Percentiles rank a stretch among this genome's conserved stretches.
phyloP scores from a whole-genome alignment of 1,140 invertebrate genomes.

The Fopius arisanus region DNA sequence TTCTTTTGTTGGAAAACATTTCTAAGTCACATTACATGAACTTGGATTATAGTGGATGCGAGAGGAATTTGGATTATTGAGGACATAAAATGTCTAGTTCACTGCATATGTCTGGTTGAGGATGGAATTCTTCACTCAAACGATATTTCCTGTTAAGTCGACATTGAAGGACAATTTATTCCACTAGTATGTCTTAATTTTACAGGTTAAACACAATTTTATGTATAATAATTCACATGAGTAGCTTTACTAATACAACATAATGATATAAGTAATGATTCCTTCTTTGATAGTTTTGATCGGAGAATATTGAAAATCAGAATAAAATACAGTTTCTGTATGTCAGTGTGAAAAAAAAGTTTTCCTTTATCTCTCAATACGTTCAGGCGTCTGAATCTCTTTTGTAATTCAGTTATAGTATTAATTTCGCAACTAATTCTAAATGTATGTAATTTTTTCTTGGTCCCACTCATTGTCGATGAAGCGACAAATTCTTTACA shows the following conservation, averaged over 20 bases:
- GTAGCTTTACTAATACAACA: no score
- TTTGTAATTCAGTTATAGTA: neutral
- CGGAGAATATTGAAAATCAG: neutral
- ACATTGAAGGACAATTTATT: neutral
- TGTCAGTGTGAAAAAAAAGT: neutral
- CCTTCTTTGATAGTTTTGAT: no score
- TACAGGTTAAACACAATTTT: neutral
- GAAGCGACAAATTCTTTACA: neutral
- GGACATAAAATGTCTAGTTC: neutral
- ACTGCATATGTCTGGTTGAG: neutral
- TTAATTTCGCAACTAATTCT: neutral
- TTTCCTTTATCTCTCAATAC: neutral
- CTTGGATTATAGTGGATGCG: neutral
- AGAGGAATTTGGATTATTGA: conserved; percentile 2
- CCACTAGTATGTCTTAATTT: conserved; percentile 5
- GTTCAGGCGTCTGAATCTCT: neutral
- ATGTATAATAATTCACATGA: neutral
- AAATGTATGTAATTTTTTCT: neutral
- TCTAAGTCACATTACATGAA: neutral
- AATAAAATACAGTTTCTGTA: neutral
- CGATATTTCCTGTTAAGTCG: neutral
- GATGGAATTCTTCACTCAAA: neutral
- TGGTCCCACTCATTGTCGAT: neutral
- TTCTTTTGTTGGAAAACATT: no score
- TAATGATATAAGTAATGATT: neutral